Base-by-base conservation (phyloP, 2,888 invertebrate species). In the Sminthurides aquaticus region DNA sequence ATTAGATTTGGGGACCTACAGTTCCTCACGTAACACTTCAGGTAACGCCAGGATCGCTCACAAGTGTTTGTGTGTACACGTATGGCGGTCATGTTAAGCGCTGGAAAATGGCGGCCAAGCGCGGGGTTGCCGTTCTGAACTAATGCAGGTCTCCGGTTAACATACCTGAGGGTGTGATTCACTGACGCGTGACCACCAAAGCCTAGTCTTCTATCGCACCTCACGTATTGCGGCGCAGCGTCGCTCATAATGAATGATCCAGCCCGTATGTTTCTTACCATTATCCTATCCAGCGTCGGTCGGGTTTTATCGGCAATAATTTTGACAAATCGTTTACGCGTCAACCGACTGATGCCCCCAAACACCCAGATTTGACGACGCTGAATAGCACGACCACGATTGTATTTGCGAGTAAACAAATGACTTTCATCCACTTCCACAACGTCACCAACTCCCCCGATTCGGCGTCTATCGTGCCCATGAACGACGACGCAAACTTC, bases 391-490 rank as follows among this genome's bases (percentile, higher is more conserved):
- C 69, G 26, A 2, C 69, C 65, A n/a, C 65, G 28, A 26, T 69
- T 24, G 57, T 69, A 62, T 43, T 69, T 67, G 8, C 65, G 15
- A 1, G 52, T 65, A 25, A 57, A 67, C 1, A 67, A 57, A 29
- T 62, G 64, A 18, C 49, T 29, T 34, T 69, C 67, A 56, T 69
- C 69, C 26, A 62, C 59, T 25, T 69, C 67, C 2, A 69, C 67
- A n/a, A 69, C 34, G 43, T 64, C 65, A 15, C 62, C 49, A 3
- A n/a, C 24, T 22, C 65, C 65, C n/a, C 67, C 67, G 22, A 65
- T 59, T 29, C 5, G 26, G 1, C 1, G 3, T 1, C 2, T n/a
- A 25, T 64, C 52, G 24, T 67, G 64, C 8, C 2, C 29, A 2
- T 27, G 26, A 5, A 20, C 18, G 8, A 60, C 25, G 18, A 18